Evolutionary conservation across 2,113 vertebrate species (phyloP).

Genomic region (Pterophyllum scalare): DNA sequence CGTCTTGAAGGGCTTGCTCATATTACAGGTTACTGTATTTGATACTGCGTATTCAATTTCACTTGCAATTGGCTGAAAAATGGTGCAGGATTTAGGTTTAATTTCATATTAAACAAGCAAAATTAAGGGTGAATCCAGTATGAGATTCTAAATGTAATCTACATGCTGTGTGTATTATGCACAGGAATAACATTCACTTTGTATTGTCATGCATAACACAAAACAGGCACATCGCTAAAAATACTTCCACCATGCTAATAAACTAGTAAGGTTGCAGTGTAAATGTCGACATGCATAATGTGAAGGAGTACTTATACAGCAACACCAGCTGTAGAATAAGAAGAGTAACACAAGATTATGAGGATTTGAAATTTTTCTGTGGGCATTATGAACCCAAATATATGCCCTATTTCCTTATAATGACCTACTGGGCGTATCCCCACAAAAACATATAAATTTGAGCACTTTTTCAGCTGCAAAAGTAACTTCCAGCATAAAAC

Average conservation of each 20-base stretch:
- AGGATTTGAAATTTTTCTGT: constrained; percentile 8
- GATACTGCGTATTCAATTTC: constrained; percentile 9
- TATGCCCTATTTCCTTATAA: background rate
- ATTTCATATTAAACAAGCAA: constrained; percentile 3
- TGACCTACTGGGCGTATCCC: constrained; percentile 14
- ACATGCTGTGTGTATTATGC: constrained; percentile 68
- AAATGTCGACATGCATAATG: constrained; percentile 73
- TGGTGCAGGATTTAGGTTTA: constrained; percentile 20
- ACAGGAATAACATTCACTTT: constrained; percentile 64
- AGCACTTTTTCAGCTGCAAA: constrained; percentile 11
- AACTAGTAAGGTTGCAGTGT: constrained; percentile 68
- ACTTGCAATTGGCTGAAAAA: constrained; percentile 6
- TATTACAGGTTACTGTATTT: background rate
- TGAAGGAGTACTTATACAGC: constrained; percentile 57
- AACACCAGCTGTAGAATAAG: constrained; percentile 26
- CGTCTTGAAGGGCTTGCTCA: constrained; percentile 34
- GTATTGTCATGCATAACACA: constrained; percentile 74
- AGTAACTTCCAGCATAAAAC: constrained; percentile 50
- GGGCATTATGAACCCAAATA: constrained; percentile 24
- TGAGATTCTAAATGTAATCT: constrained; percentile 66
- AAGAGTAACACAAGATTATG: constrained; percentile 27
- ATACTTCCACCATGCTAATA: constrained; percentile 73
- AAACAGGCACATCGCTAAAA: constrained; percentile 68
- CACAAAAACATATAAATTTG: constrained; percentile 5
- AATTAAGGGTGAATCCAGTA: constrained; percentile 72